These are phyloP conservation scores for Hemaris fuciformis DNA, from an alignment of 2,888 invertebrate genomes.

Conservation along the genomic window DNA sequence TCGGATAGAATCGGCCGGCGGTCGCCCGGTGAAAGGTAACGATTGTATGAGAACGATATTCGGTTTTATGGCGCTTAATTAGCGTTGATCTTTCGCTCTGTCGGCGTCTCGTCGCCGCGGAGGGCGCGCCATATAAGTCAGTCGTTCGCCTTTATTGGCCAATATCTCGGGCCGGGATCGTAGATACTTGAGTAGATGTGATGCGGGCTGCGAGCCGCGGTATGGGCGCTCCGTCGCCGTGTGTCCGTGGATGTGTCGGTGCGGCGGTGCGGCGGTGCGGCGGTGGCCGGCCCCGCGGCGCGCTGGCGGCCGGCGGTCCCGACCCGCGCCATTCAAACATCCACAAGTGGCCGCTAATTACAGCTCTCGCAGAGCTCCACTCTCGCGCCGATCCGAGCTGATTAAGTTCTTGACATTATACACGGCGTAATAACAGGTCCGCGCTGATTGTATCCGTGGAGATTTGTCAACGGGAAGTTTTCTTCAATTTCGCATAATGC, in stretches of 20 bases:
- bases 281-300: constrained; percentile 39
- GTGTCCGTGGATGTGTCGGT: neutral
- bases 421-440: constrained; percentile 12
- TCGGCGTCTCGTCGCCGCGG: constrained; percentile 51
- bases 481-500: constrained; percentile 11
- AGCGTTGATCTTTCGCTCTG: constrained; percentile 69
- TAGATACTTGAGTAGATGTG: constrained; percentile 63
- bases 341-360: constrained; percentile 72
- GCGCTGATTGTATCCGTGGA: constrained; percentile 3
- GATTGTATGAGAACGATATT: constrained; percentile 57
- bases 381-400: constrained; percentile 50
- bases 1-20: constrained; percentile 54
- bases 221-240: constrained; percentile 31
- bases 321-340: constrained; percentile 68
- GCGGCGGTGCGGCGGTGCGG: constrained; percentile 23
- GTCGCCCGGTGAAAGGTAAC: constrained; percentile 64
- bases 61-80: constrained; percentile 77
- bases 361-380: constrained; percentile 43
- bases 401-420: constrained; percentile 68
- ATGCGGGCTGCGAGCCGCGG: constrained; percentile 40
- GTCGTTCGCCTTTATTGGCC: constrained; percentile 57
- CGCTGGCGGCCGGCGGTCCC: constrained; percentile 45
- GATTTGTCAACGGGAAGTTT: constrained; percentile 12
- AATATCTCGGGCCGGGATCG: constrained; percentile 56
- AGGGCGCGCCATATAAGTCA: constrained; percentile 57